Evolutionary conservation across 2,888 invertebrate genomes (phyloP).

Genomic region (Ennomos fuscantarius): DNA sequence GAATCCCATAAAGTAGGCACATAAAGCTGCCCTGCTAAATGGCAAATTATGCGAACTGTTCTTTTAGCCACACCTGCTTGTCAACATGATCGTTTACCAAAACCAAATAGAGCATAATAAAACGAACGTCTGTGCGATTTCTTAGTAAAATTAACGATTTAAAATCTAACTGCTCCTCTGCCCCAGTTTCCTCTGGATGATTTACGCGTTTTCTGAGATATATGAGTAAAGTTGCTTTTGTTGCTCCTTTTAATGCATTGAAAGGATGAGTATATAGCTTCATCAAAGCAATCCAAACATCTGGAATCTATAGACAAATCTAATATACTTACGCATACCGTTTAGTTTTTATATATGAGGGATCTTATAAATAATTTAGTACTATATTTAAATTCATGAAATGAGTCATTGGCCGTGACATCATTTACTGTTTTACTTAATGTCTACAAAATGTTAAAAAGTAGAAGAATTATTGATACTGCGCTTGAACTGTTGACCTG

Average conservation of each 20-base stretch:
- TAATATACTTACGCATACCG: too few relatives aligned
- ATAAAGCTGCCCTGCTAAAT: slow-evolving; percentile 23
- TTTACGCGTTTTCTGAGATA: too few relatives aligned
- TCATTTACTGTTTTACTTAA: slow-evolving; percentile 78
- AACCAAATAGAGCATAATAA: slow-evolving; percentile 26
- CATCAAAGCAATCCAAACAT: too few relatives aligned
- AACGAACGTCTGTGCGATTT: slow-evolving; percentile 5
- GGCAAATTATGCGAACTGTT: slow-evolving; percentile 25
- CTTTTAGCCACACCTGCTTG: slow-evolving; percentile 47
- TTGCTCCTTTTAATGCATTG: too few relatives aligned
- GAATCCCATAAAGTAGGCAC: slow-evolving; percentile 10
- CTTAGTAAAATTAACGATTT: slow-evolving; percentile 52
- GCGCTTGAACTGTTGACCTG: slow-evolving; percentile 80
- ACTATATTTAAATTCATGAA: slow-evolving; percentile 61
- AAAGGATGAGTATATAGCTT: too few relatives aligned
- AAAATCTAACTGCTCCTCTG: slow-evolving; percentile 32
- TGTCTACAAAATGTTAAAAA: slow-evolving; percentile 72
- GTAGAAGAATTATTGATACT: slow-evolving; percentile 76
- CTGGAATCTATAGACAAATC: too few relatives aligned
- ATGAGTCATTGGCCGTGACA: slow-evolving; percentile 77
- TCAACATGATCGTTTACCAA: slow-evolving; percentile 45
- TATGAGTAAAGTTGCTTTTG: too few relatives aligned
- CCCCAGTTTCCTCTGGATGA: too few relatives aligned
- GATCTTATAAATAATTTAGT: slow-evolving; percentile 55
- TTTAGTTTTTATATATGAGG: slow-evolving; percentile 34